Evolutionary conservation across 2,113 vertebrate genomes (phyloP), one percentile per base, ranked within the genome.

Genomic region (Vulpes lagopus): DNA sequence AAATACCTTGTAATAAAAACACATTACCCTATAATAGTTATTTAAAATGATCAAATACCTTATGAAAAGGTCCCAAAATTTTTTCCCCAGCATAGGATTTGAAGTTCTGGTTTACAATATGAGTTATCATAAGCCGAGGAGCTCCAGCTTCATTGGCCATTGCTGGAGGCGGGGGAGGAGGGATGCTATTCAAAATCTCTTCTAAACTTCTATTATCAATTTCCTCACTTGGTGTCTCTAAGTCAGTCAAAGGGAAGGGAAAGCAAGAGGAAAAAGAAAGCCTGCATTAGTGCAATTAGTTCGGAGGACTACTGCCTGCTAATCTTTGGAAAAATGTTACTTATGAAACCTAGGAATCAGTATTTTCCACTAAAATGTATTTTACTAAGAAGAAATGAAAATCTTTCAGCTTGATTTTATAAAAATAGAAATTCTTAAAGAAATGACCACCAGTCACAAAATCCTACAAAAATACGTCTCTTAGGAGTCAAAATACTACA

Each of bases 41-140:
- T 53, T 64, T 85, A 38, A 88, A 94, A 80, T 20, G 69, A 51
- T 73, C 87, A 97, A 89, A 98, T 99, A 99, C 99, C 99, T 99
- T 99, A 98, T 99, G 99, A 98, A 99, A 99, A 98, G 99, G 99
- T 98, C 99, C 99, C 98, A 99, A 98, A 92, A 99, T 99, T 99
- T 99, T 99, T 97, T 99, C 99, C 69, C 99, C 99, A 65, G 99
- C 99, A 80, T 99, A 99, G 11, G 99, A 99, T 98, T 99, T 99
- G 99, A 99, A 99, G 99, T 99, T 99, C 96, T 99, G 99, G 98
- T 99, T 99, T 97, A 99, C 99, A 98, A 99, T 99, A 98, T 99
- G 99, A 53, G 99, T 99, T 98, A 99, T 99, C 99, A 99, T 99
- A 89, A 99, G 99, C 91, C 99, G 99, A 98, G 99, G 99, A 98